Evolutionary conservation across 2,888 invertebrate genomes (phyloP).

Genomic region (Lacanobia wlatinum): DNA sequence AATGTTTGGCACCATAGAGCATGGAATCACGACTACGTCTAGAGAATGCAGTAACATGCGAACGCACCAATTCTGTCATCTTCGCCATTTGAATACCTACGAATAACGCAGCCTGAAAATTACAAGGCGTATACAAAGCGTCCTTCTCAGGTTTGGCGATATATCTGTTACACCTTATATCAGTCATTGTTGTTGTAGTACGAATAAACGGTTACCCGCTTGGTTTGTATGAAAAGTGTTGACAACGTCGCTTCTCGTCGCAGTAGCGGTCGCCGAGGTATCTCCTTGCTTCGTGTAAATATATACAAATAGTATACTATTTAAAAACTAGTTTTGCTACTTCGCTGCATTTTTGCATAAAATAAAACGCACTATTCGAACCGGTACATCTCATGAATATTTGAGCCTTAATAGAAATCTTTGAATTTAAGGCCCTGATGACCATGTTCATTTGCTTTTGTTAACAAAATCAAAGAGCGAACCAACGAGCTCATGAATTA

Average conservation of each 20-base stretch:
- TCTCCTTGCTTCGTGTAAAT: not conserved
- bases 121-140: too few relatives aligned
- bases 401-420: slow-evolving; percentile 16
- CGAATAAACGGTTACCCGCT: not conserved
- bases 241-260: not conserved
- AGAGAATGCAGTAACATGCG: not conserved
- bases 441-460: slow-evolving; percentile 61
- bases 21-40: not conserved
- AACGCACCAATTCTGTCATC: too few relatives aligned
- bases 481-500: slow-evolving; percentile 66
- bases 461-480: slow-evolving; percentile 58
- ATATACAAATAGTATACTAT: not conserved
- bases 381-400: slow-evolving; percentile 23
- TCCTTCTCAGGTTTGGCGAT: too few relatives aligned
- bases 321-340: slow-evolving; percentile 20
- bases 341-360: slow-evolving; percentile 13
- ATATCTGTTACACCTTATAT: too few relatives aligned
- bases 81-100: too few relatives aligned
- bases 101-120: too few relatives aligned
- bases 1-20: not conserved
- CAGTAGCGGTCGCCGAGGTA: too few relatives aligned
- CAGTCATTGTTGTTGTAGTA: too few relatives aligned
- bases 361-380: slow-evolving; percentile 17
- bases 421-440: slow-evolving; percentile 13
- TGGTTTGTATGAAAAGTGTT: not conserved